These are phyloP conservation scores for Trematomus bernacchii DNA, from an alignment of 2,797 vertebrate species.

Conservation along the genomic window DNA sequence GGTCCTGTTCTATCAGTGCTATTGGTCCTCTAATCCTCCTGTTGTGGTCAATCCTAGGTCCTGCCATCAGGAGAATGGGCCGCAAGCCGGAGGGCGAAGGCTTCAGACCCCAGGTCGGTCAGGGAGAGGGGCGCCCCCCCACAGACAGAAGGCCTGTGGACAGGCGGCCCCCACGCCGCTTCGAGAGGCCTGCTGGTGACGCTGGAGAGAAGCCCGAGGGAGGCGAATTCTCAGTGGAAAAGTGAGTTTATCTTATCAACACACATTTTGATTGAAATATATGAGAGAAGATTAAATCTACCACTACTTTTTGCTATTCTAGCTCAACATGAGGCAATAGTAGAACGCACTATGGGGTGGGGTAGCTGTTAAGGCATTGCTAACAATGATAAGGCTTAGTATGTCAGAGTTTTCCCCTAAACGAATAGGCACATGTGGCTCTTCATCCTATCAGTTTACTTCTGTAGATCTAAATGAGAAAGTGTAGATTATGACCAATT, in stretches of 20 bases:
- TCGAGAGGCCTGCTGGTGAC: conserved; percentile 88
- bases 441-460: neutral
- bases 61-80: conserved; percentile 93
- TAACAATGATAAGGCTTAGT: conserved; percentile 46
- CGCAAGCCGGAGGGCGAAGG: conserved; percentile 93
- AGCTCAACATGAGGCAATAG: neutral
- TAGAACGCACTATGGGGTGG: conserved; percentile 8
- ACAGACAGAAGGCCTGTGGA: conserved; percentile 92
- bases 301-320: neutral
- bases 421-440: neutral
- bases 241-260: conserved; percentile 83
- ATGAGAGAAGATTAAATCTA: neutral
- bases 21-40: conserved; percentile 49
- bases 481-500: neutral
- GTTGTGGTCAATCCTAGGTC: conserved; percentile 77
- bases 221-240: conserved; percentile 96
- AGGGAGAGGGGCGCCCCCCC: conserved; percentile 93
- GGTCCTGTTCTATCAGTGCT: conserved; percentile 30
- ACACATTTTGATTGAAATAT: neutral
- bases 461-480: too few relatives aligned
- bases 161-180: conserved; percentile 93
- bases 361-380: conserved; percentile 41
- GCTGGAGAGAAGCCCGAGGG: conserved; percentile 94
- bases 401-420: neutral
- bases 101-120: conserved; percentile 82